phyloP scores from a whole-genome alignment of 2,888 invertebrate species.

The Aleiodes testaceus region DNA sequence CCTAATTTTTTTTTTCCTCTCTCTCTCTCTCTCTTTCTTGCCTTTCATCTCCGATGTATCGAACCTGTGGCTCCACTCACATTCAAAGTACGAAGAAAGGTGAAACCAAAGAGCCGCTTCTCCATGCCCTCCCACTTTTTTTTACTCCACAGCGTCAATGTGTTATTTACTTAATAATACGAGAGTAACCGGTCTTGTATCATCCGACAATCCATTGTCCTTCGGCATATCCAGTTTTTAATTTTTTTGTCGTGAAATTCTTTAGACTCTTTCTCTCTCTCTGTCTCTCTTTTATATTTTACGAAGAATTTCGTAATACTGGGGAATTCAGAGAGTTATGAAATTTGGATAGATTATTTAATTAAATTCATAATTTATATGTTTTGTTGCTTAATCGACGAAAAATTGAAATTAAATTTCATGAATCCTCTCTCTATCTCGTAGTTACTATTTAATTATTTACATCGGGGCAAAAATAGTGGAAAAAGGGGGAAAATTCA shows the following conservation, averaged over 20 bases:
- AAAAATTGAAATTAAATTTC: too few relatives aligned
- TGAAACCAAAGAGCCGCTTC: slow-evolving; percentile 4
- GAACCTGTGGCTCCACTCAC: slow-evolving; percentile 12
- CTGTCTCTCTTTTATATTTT: too few relatives aligned
- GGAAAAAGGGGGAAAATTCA: too few relatives aligned
- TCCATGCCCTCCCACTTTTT: background rate
- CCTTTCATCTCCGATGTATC: background rate
- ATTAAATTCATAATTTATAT: too few relatives aligned
- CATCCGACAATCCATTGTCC: slow-evolving; percentile 28
- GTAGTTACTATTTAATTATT: too few relatives aligned
- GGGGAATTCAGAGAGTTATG: too few relatives aligned
- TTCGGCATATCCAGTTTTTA: slow-evolving; percentile 37
- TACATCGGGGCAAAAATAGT: too few relatives aligned
- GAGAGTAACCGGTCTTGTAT: slow-evolving; percentile 44
- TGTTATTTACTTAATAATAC: slow-evolving; percentile 53
- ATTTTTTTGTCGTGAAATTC: background rate
- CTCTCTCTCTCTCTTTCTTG: background rate
- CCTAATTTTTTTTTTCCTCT: background rate
- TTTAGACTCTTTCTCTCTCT: slow-evolving; percentile 29
- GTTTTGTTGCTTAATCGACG: too few relatives aligned
- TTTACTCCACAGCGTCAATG: slow-evolving; percentile 46
- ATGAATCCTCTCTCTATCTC: too few relatives aligned
- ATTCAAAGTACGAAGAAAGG: slow-evolving; percentile 19
- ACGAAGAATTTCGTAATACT: too few relatives aligned
- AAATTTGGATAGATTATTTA: too few relatives aligned